phyloP scores from a whole-genome alignment of 2,113 vertebrate genomes.

The Tragulus kanchil region DNA sequence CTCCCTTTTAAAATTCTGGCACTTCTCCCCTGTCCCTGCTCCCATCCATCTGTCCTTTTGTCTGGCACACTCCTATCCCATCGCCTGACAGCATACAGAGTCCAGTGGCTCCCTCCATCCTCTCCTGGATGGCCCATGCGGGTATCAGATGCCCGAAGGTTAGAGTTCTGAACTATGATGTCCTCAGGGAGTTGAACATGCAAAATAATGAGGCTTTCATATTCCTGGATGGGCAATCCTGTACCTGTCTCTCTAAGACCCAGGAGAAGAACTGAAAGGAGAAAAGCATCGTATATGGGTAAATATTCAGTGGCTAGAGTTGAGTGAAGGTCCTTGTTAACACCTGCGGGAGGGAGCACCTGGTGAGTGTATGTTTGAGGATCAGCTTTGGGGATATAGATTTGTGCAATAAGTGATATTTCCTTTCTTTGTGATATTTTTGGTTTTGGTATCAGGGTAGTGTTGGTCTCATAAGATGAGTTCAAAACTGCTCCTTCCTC shows the following conservation, averaged over 20 bases:
- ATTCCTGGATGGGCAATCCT: not conserved
- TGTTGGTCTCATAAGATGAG: too few relatives aligned
- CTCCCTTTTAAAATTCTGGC: not conserved
- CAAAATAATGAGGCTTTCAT: not conserved
- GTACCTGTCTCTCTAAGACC: not conserved
- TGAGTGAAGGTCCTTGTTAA: too few relatives aligned
- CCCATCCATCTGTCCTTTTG: not conserved
- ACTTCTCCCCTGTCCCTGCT: not conserved
- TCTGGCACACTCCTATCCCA: too few relatives aligned
- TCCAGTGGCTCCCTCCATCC: not conserved
- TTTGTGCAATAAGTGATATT: too few relatives aligned
- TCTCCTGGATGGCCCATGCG: not conserved
- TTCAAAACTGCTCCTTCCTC: too few relatives aligned
- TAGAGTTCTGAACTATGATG: not conserved
- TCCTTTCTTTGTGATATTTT: too few relatives aligned
- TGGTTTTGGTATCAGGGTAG: too few relatives aligned
- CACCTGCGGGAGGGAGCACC: not conserved
- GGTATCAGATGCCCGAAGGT: not conserved
- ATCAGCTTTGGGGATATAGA: not conserved
- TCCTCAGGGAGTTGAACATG: not conserved
- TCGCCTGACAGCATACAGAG: not conserved
- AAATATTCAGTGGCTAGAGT: not conserved
- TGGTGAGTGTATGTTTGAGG: not conserved
- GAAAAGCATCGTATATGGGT: not conserved
- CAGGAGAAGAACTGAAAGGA: too few relatives aligned